Conservation (phyloP, 2,888 invertebrate species). For the Megastigmus dorsalis region DNA sequence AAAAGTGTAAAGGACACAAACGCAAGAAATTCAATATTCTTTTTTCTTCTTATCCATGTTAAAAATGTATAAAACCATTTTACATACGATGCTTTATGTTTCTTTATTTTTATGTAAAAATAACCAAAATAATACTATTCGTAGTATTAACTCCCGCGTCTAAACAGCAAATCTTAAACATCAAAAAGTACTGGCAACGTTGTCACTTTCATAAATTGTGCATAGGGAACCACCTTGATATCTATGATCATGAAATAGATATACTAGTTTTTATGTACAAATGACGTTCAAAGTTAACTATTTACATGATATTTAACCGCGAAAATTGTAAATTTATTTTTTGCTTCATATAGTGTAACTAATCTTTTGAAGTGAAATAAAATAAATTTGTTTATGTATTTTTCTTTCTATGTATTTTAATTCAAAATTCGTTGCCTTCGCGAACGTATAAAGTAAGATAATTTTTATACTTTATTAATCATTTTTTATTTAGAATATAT, state of each 20-base stretch:
- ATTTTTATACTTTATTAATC: constrained; percentile 20
- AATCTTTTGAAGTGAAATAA: neutral
- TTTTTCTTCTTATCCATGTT: no score
- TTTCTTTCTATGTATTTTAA: constrained; percentile 11
- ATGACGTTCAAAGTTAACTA: constrained; percentile 4
- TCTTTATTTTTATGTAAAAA: no score
- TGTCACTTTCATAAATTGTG: no score
- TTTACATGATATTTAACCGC: neutral
- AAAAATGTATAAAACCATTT: no score
- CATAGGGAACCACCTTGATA: no score
- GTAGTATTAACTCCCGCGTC: no score
- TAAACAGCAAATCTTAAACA: no score
- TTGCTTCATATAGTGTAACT: constrained; percentile 5
- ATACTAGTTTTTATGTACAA: constrained; percentile 4
- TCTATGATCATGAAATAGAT: constrained; percentile 13
- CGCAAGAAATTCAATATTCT: no score
- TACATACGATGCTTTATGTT: no score
- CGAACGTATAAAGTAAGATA: constrained; percentile 11
- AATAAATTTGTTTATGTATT: constrained; percentile 11
- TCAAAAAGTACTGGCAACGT: no score
- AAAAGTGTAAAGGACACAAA: no score
- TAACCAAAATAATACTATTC: no score
- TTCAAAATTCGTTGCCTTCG: constrained; percentile 3
- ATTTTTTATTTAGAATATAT: constrained; percentile 14
- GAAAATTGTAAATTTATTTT: constrained; percentile 8